Conservation (phyloP, 2,888 invertebrate species). For the Tetranychus piercei region DNA sequence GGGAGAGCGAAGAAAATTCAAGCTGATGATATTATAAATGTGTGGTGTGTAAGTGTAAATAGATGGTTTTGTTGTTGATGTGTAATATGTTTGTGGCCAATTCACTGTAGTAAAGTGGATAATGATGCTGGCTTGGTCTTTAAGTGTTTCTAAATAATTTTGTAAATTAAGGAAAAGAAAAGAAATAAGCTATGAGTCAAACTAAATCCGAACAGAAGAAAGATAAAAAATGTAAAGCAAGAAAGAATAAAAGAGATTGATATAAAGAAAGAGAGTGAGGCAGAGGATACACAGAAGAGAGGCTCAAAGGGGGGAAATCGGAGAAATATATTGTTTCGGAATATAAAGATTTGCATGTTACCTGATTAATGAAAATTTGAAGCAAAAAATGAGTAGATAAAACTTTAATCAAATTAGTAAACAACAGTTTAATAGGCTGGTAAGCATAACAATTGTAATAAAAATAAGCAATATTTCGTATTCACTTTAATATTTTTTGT, state of each 20-base stretch:
- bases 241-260: neutral
- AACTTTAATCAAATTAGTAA: no score
- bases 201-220: neutral
- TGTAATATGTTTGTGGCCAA: no score
- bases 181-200: neutral
- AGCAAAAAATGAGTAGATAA: no score
- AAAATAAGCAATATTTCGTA: no score
- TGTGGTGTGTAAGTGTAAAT: neutral
- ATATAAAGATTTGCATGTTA: no score
- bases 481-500: no score
- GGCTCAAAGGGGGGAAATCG: neutral
- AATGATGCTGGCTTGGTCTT: no score
- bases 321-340: no score
- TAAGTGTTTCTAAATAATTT: neutral
- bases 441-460: no score
- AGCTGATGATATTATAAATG: neutral
- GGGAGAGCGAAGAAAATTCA: neutral
- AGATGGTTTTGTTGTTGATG: neutral
- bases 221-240: neutral
- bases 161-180: neutral
- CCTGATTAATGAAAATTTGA: no score
- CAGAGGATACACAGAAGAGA: neutral
- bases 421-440: no score
- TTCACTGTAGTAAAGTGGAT: no score
- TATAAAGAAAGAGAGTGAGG: neutral